These are phyloP conservation scores for Bursaphelenchus mucronatus DNA, from an alignment of 1,140 invertebrate species.

Conservation along the genomic window DNA sequence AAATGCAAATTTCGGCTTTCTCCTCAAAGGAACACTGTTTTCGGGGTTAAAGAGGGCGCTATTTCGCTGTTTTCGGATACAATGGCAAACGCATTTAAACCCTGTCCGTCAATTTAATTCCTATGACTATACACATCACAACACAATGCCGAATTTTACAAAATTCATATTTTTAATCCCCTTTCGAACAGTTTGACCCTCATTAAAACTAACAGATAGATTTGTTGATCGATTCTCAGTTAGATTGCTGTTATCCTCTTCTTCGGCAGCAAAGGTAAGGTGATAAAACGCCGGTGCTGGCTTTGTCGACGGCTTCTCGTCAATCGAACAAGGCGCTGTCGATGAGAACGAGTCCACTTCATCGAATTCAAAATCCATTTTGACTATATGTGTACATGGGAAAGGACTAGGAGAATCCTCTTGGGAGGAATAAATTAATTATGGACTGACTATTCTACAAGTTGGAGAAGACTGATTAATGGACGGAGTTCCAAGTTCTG, in stretches of 20 bases:
- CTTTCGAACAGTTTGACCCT: too few species aligned
- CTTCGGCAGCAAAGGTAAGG: slow-evolving; percentile 26
- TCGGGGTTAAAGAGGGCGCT: too few species aligned
- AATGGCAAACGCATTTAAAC: background rate
- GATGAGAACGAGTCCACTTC: slow-evolving; percentile 6
- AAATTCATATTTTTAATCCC: too few species aligned
- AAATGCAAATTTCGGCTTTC: too few species aligned
- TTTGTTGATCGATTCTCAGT: too few species aligned
- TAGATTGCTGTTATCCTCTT: slow-evolving; percentile 16
- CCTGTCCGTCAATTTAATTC: background rate
- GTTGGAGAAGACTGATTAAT: background rate
- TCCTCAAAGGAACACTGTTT: too few species aligned
- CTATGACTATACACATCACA: background rate
- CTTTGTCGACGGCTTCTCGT: background rate
- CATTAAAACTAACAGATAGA: too few species aligned
- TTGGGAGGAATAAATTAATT: slow-evolving; percentile 10
- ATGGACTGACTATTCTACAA: slow-evolving; percentile 1
- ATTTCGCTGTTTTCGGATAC: too few species aligned
- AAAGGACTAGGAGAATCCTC: background rate
- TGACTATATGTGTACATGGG: background rate
- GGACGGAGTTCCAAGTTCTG: too few species aligned
- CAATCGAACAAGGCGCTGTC: slow-evolving; percentile 1
- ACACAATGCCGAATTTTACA: background rate
- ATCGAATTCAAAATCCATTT: slow-evolving; percentile 16
- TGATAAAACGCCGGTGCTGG: slow-evolving; percentile 34